Percentiles rank a stretch among this genome's conserved stretches.
Conservation (phyloP, 1,140 invertebrate species). For the Reticulitermes speratus region DNA sequence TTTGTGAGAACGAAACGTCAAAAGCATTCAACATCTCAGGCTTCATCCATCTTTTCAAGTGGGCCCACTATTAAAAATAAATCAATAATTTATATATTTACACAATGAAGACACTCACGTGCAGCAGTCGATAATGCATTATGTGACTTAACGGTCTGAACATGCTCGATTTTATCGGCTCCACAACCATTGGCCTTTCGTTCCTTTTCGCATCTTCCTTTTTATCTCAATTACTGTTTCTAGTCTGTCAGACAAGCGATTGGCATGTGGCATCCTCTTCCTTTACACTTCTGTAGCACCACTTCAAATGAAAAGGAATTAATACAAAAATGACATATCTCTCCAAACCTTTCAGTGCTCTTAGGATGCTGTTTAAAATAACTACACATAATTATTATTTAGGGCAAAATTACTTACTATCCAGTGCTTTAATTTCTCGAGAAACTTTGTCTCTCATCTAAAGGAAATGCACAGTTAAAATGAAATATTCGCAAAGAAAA, state of each 20-base stretch:
- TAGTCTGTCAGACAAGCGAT: not conserved
- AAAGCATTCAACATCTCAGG: not conserved
- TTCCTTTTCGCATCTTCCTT: not conserved
- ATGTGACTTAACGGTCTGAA: not conserved
- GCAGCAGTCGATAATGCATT: not conserved
- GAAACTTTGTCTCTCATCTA: too few species aligned
- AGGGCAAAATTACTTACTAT: too few species aligned
- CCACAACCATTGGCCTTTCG: too few species aligned
- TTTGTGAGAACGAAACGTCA: too few species aligned
- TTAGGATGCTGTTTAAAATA: too few species aligned
- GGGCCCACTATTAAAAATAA: not conserved
- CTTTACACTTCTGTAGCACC: not conserved
- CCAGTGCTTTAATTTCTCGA: too few species aligned
- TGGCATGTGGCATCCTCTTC: not conserved
- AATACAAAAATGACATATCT: not conserved
- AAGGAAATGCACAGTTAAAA: too few species aligned
- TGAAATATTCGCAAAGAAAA: too few species aligned
- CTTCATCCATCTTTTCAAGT: not conserved
- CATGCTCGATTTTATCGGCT: not conserved
- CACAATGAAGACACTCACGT: not conserved
- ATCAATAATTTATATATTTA: constrained; percentile 15
- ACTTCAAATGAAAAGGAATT: not conserved
- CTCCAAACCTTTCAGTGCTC: not conserved
- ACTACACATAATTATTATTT: too few species aligned
- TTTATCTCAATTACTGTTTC: not conserved